Conservation (phyloP, 2,888 invertebrate genomes). For the Pristionchus japonicus region DNA sequence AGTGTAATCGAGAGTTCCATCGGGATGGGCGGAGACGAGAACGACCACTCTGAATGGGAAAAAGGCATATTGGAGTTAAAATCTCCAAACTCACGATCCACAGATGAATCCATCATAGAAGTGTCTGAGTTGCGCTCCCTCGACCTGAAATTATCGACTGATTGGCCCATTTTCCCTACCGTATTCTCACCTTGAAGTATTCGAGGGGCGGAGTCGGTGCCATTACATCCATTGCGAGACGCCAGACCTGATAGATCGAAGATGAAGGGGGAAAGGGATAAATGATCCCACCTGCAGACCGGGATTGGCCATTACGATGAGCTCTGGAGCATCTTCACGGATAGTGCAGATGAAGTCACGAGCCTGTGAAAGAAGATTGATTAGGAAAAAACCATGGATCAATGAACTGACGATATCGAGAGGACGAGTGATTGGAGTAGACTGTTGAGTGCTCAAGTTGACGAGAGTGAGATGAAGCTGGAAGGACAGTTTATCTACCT, state of each 20-base stretch:
- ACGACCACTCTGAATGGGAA: not conserved
- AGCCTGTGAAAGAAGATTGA: slow-evolving; percentile 38
- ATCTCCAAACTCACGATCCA: slow-evolving; percentile 56
- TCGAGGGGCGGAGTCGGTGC: slow-evolving; percentile 62
- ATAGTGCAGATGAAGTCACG: slow-evolving; percentile 69
- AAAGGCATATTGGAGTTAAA: not conserved
- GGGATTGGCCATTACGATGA: slow-evolving; percentile 71
- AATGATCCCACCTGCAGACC: slow-evolving; percentile 60
- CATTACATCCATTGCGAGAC: slow-evolving; percentile 59
- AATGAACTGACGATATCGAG: slow-evolving; percentile 52
- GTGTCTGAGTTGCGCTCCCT: slow-evolving; percentile 66
- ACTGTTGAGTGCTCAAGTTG: slow-evolving; percentile 63
- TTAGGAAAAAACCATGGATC: not conserved
- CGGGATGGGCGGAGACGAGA: not conserved
- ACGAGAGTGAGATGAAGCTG: slow-evolving; percentile 69
- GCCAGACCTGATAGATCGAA: slow-evolving; percentile 53
- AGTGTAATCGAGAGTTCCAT: not conserved
- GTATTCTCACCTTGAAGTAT: slow-evolving; percentile 62
- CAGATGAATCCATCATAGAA: slow-evolving; percentile 74
- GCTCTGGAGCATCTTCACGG: slow-evolving; percentile 71
- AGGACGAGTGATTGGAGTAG: slow-evolving; percentile 62
- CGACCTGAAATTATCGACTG: not conserved
- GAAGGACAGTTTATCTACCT: slow-evolving; percentile 1
- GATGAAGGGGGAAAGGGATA: not conserved
- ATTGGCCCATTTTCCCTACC: not conserved